Percentiles rank a stretch among this genome's conserved stretches.
Evolutionary conservation across 2,888 invertebrate species (phyloP).

Genomic region (Carpatolechia fugitivella): DNA sequence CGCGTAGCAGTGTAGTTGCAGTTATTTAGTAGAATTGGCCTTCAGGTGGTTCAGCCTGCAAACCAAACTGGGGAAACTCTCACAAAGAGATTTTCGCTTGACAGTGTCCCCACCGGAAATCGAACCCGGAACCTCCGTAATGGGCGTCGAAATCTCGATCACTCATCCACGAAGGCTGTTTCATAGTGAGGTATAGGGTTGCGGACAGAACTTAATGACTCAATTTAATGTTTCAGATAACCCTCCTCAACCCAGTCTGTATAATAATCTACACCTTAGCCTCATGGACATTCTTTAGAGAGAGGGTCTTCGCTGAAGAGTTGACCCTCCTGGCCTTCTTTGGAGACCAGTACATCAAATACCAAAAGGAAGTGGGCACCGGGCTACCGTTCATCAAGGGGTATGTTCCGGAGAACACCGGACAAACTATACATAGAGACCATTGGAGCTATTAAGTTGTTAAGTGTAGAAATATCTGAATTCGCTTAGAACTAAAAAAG

Average conservation of each 20-base stretch:
- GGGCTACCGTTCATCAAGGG: conserved; percentile 95
- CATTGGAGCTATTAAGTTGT: conserved; percentile 34
- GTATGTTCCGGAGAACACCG: conserved; percentile 56
- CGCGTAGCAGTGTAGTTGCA: too few relatives aligned
- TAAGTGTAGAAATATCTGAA: background rate
- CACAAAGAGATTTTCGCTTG: too few relatives aligned
- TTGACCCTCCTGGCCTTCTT: conserved; percentile 94
- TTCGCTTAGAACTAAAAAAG: too few relatives aligned
- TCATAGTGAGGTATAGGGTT: too few relatives aligned
- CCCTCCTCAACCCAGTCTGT: conserved; percentile 94
- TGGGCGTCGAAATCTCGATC: too few relatives aligned
- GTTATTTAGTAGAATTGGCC: too few relatives aligned
- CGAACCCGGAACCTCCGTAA: too few relatives aligned
- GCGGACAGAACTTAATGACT: too few relatives aligned
- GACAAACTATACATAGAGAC: conserved; percentile 27
- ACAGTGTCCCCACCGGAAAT: too few relatives aligned
- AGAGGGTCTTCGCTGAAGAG: conserved; percentile 93
- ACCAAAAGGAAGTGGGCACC: conserved; percentile 90
- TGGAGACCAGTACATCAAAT: conserved; percentile 90
- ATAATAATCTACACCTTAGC: conserved; percentile 87
- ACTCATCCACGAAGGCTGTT: too few relatives aligned
- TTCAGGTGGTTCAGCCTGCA: too few relatives aligned
- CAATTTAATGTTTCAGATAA: conserved; percentile 78
- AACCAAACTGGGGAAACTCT: too few relatives aligned
- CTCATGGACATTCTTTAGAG: conserved; percentile 95